Evolutionary conservation across 2,888 invertebrate species (phyloP).

Genomic region (Amitus sp.): DNA sequence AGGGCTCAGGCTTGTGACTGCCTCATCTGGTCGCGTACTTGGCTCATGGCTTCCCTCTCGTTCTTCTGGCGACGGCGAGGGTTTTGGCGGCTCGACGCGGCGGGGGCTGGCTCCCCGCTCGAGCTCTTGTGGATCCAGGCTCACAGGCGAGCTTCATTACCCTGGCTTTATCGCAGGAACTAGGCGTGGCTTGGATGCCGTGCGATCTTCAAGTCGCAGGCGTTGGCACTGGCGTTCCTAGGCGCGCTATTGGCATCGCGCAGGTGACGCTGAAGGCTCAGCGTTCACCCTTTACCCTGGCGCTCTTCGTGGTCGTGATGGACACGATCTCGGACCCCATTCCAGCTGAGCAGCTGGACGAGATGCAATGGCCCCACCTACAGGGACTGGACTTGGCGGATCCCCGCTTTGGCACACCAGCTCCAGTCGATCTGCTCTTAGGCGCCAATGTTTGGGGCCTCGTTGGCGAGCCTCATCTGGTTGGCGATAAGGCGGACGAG

Average conservation of each 20-base stretch:
- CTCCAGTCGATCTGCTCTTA: conserved; percentile 2
- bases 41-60: neutral
- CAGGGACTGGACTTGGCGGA: neutral
- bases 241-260: neutral
- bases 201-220: neutral
- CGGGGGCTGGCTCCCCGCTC: neutral
- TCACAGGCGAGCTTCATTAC: conserved; percentile 4
- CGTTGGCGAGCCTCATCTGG: neutral
- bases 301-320: neutral
- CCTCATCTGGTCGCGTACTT: no score
- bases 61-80: conserved; percentile 6
- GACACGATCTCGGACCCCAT: conserved; percentile 1
- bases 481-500: neutral
- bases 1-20: no score
- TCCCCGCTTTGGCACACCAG: neutral
- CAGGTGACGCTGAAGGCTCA: neutral
- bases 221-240: neutral
- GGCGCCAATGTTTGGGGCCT: neutral
- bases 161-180: neutral
- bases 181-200: neutral
- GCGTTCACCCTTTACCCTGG: neutral
- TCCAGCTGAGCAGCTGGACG: neutral
- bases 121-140: conserved; percentile 1
- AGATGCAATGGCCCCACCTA: conserved; percentile 3
- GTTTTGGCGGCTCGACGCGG: neutral